Evolutionary conservation across 2,888 invertebrate genomes (phyloP).

Genomic region (Ormyrus nitidulus): DNA sequence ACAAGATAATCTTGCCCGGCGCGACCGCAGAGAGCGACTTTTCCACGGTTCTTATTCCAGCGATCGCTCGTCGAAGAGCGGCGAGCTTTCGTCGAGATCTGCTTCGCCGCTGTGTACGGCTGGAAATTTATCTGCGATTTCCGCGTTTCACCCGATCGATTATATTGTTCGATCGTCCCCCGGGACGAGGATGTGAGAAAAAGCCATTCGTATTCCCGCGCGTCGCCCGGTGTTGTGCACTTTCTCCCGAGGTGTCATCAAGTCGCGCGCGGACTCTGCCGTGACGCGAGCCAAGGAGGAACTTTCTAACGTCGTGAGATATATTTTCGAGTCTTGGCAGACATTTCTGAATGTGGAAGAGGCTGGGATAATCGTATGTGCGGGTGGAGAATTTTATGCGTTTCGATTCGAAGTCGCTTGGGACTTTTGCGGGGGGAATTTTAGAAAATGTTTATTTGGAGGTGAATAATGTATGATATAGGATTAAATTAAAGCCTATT

Average conservation of each 20-base stretch:
- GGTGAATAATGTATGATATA: neutral
- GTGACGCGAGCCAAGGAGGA: neutral
- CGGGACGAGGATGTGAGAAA: conserved; percentile 52
- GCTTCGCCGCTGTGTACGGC: neutral
- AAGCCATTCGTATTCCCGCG: conserved; percentile 6
- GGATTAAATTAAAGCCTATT: neutral
- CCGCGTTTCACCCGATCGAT: conserved; percentile 60
- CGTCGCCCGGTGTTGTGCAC: neutral
- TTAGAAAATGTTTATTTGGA: neutral
- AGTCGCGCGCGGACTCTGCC: neutral
- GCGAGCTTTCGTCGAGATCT: neutral
- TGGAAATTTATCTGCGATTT: conserved; percentile 57
- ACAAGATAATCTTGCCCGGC: neutral
- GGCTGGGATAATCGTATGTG: too few relatives aligned
- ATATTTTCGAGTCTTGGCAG: neutral
- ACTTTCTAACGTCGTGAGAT: neutral
- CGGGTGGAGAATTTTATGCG: too few relatives aligned
- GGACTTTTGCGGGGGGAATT: neutral
- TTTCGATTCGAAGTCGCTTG: too few relatives aligned
- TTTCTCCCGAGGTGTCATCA: conserved; percentile 37
- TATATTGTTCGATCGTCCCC: conserved; percentile 54
- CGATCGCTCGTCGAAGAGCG: neutral
- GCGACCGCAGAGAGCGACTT: too few relatives aligned
- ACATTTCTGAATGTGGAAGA: too few relatives aligned
- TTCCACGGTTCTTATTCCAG: too few relatives aligned